Evolutionary conservation across 1,140 invertebrate genomes (phyloP).

Genomic region (Spodoptera litura): DNA sequence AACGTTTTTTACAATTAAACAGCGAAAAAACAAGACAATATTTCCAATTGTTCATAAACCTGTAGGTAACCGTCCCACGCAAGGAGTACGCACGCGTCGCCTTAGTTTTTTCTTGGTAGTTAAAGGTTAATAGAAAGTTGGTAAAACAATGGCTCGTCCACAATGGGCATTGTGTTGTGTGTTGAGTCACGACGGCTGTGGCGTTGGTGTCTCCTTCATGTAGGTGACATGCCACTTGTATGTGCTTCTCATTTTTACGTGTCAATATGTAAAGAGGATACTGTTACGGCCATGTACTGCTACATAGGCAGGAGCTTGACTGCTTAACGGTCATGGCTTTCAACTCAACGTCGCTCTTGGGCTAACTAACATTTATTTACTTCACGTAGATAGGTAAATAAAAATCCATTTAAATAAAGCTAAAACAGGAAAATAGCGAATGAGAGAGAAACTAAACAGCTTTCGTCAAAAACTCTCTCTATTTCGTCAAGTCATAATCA

Average conservation of each 20-base stretch:
- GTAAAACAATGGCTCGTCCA: constrained; percentile 65
- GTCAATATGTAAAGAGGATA: constrained; percentile 1
- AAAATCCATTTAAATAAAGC: too few relatives aligned
- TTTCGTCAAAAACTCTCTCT: too few relatives aligned
- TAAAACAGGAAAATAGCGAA: not conserved
- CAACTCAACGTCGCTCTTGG: too few relatives aligned
- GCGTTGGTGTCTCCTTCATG: not conserved
- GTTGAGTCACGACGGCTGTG: constrained; percentile 58
- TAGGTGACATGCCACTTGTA: not conserved
- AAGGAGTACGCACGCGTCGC: not conserved
- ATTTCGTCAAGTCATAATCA: too few relatives aligned
- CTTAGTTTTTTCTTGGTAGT: constrained; percentile 62
- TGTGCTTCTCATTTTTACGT: not conserved
- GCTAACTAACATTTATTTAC: too few relatives aligned
- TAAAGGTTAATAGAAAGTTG: constrained; percentile 75
- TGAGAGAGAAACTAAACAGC: too few relatives aligned
- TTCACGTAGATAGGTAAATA: too few relatives aligned
- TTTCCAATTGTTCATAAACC: constrained; percentile 2
- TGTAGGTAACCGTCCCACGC: constrained; percentile 27
- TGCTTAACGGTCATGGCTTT: not conserved
- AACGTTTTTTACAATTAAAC: not conserved
- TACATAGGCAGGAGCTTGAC: not conserved
- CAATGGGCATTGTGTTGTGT: constrained; percentile 69
- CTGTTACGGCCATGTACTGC: not conserved
- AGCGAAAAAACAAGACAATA: not conserved